Evolutionary conservation across 2,113 vertebrate species (phyloP), one percentile per base, ranked within the genome.

Genomic region (Serinus canaria): DNA sequence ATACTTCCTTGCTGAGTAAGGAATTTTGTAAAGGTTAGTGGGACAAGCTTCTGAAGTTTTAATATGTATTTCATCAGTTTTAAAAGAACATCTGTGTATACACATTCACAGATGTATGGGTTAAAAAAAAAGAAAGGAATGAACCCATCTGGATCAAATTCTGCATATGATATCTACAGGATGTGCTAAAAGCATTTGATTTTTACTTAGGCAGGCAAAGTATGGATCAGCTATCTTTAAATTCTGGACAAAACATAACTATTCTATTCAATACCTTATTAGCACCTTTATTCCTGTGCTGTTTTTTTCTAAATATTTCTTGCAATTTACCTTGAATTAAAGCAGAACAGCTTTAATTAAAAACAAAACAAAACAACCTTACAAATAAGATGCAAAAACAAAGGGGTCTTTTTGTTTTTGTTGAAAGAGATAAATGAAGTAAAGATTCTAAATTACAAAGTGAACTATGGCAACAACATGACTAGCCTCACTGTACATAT

Each of bases 11-110:
- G 59, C 76, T 87, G 58, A 37, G 58, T 46, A 72, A 87, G 30
- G 70, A 92, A 89, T 91, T 92, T 52, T 80, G n/a, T 82, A 79
- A 66, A 87, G 35, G 50, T 89, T 87, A 90, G 30, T 47, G 64
- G 59, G 73, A 89, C 33, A 83, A 91, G 60, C 39, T 92, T 89
- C 91, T 85, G 11, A 87, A 87, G 56, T 87, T 95, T 84, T 86
- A 87, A 78, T 78, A 60, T 39, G 39, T 23, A 80, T 56, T 88
- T 90, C 68, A 64, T 56, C 68, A 83, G 52, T 68, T 92, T 88
- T 84, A 55, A 70, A 91, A 58, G 53, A 95, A 89, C 59, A 82
- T 76, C 70, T 89, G 53, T 9, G 24, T 66, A 58, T 62, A 82
- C 10, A 50, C 18, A 83, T 66, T 92, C 53, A 50, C 89, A 89